These are phyloP conservation scores for Aphelenchoides bicaudatus DNA, from an alignment of 2,888 invertebrate genomes.

Conservation along the genomic window DNA sequence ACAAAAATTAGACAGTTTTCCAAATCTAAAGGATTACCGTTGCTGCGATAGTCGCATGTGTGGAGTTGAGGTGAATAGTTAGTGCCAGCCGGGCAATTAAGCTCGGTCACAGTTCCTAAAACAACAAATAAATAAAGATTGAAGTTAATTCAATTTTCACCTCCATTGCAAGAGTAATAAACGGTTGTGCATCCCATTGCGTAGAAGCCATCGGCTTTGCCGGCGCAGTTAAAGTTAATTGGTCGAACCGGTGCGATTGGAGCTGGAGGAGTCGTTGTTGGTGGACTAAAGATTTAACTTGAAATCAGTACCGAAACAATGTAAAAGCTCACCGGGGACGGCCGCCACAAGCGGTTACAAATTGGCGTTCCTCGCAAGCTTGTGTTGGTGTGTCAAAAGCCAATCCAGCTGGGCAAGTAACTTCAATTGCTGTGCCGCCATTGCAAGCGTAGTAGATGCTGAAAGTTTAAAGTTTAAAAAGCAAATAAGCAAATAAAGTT, in stretches of 20 bases:
- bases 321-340: too few relatives aligned
- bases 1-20: too few relatives aligned
- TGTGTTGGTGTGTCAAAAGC: constrained; percentile 33
- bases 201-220: constrained; percentile 31
- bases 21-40: too few relatives aligned
- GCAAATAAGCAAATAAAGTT: background rate
- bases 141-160: background rate
- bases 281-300: too few relatives aligned
- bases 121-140: background rate
- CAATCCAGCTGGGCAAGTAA: constrained; percentile 41
- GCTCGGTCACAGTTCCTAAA: constrained; percentile 17
- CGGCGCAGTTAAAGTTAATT: constrained; percentile 22
- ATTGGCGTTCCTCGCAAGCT: constrained; percentile 35
- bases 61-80: constrained; percentile 32
- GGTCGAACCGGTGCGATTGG: constrained; percentile 16
- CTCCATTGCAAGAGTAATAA: constrained; percentile 29
- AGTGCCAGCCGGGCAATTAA: constrained; percentile 43
- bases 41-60: constrained; percentile 35
- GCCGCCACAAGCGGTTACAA: constrained; percentile 24
- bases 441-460: constrained; percentile 23
- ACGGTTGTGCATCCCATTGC: constrained; percentile 17
- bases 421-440: constrained; percentile 14
- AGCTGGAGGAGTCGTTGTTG: constrained; percentile 6
- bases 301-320: too few relatives aligned
- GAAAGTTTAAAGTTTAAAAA: too few relatives aligned